These are phyloP conservation scores for Scrobipalpa atriplicella DNA, from an alignment of 2,888 invertebrate species.

Conservation along the genomic window DNA sequence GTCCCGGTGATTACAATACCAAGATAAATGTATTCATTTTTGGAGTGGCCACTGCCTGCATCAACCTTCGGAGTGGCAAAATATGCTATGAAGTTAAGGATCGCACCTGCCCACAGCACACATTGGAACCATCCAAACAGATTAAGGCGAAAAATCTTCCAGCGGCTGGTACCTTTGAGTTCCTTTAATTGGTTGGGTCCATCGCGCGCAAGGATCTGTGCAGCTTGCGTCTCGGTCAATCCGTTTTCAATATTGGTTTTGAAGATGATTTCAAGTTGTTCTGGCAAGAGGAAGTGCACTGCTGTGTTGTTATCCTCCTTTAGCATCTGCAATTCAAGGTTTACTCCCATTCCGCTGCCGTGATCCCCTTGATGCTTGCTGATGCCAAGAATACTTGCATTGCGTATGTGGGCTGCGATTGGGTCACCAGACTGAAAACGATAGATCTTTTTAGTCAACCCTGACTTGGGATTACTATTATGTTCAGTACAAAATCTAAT, in stretches of 20 bases:
- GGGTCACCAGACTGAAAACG: not conserved
- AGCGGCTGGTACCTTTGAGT: conserved; percentile 83
- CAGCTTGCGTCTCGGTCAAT: conserved; percentile 78
- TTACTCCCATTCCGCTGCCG: too few species aligned
- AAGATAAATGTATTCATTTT: conserved; percentile 70
- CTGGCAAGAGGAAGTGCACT: conserved; percentile 70
- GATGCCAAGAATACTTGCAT: not conserved
- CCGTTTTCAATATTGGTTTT: conserved; percentile 77
- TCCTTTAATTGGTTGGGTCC: conserved; percentile 85
- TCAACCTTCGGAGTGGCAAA: conserved; percentile 49
- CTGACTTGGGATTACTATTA: too few species aligned
- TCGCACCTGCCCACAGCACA: conserved; percentile 86
- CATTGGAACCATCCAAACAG: conserved; percentile 88
- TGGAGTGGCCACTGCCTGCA: conserved; percentile 46
- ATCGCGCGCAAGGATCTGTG: conserved; percentile 73
- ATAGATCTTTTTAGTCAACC: not conserved
- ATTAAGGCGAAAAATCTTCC: conserved; percentile 85
- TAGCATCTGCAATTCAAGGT: conserved; percentile 56
- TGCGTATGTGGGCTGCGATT: not conserved
- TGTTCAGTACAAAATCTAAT: too few species aligned
- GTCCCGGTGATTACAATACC: conserved; percentile 67
- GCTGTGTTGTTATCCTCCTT: conserved; percentile 70
- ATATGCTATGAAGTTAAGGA: conserved; percentile 84
- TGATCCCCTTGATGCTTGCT: not conserved
- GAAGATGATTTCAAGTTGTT: conserved; percentile 69